Percentiles rank a stretch among this genome's conserved stretches.
Conservation (phyloP, 92 coral and sea anemone genomes). For the Nematostella vectensis region DNA sequence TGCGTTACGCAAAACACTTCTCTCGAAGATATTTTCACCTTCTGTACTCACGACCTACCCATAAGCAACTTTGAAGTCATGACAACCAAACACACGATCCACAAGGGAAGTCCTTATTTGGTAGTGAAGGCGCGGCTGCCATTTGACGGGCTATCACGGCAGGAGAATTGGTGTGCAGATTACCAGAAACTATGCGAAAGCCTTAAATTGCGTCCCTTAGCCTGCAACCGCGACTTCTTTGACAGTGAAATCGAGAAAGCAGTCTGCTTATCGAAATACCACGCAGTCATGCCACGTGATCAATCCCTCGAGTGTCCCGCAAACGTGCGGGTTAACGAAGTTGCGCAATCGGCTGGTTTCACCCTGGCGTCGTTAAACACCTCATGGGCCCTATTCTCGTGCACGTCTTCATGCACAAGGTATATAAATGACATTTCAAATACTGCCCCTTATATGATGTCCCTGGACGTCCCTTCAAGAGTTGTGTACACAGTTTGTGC, state of each 20-base stretch:
- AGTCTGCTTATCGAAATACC: constrained; percentile 23
- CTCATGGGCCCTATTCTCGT: constrained; percentile 28
- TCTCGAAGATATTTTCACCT: not conserved
- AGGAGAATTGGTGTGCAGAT: constrained; percentile 41
- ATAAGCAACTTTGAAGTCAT: constrained; percentile 34
- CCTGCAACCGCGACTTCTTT: constrained; percentile 10
- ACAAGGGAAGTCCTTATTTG: constrained; percentile 14
- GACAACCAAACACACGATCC: constrained; percentile 4
- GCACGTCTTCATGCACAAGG: constrained; percentile 23
- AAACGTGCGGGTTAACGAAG: constrained; percentile 1
- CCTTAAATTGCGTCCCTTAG: constrained; percentile 18
- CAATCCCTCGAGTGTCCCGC: constrained; percentile 29
- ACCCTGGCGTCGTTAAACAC: constrained; percentile 13
- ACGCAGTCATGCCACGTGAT: constrained; percentile 25
- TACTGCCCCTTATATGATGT: constrained; percentile 4
- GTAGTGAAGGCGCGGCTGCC: constrained; percentile 35
- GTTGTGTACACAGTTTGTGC: constrained; percentile 32
- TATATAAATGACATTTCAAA: constrained; percentile 5
- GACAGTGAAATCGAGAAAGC: constrained; percentile 19
- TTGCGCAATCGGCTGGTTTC: constrained; percentile 35
- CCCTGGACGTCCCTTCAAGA: constrained; percentile 1
- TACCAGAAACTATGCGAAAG: constrained; percentile 40
- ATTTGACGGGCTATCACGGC: constrained; percentile 23
- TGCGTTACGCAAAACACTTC: constrained; percentile 7
- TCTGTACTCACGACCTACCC: constrained; percentile 13